Percentiles rank a stretch among this genome's conserved stretches.
phyloP scores from a whole-genome alignment of 2,797 vertebrate species.

The Mastacembelus armatus region DNA sequence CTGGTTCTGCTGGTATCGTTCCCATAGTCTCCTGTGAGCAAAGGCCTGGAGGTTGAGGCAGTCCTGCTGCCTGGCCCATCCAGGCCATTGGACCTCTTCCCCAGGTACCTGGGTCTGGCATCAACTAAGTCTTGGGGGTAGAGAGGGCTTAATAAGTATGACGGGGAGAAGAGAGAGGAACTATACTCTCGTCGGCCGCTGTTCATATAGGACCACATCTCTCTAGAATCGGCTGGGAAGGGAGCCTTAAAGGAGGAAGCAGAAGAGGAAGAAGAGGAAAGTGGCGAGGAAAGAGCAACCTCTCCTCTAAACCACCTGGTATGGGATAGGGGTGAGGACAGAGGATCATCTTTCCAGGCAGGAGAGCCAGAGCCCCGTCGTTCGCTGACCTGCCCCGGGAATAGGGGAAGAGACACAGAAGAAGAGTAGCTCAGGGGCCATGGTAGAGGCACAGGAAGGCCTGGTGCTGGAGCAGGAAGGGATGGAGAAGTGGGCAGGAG shows the following conservation, averaged over 20 bases:
- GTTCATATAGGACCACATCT: slow-evolving; percentile 82
- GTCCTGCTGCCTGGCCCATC: slow-evolving; percentile 80
- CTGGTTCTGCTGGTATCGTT: slow-evolving; percentile 73
- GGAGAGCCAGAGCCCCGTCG: slow-evolving; percentile 76
- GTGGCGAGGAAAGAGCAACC: slow-evolving; percentile 70
- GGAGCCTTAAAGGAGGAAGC: slow-evolving; percentile 80
- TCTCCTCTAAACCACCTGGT: slow-evolving; percentile 81
- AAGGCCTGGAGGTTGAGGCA: slow-evolving; percentile 70
- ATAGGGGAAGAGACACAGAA: slow-evolving; percentile 74
- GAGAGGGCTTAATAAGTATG: slow-evolving; percentile 76
- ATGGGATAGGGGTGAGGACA: slow-evolving; percentile 70
- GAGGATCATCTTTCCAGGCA: slow-evolving; percentile 81
- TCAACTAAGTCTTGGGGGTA: slow-evolving; percentile 79
- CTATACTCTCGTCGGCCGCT: slow-evolving; percentile 75
- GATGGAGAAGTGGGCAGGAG: slow-evolving; percentile 72
- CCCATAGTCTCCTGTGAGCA: slow-evolving; percentile 70
- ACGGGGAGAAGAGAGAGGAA: slow-evolving; percentile 75
- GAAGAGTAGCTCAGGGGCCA: slow-evolving; percentile 81
- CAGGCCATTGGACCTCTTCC: slow-evolving; percentile 82
- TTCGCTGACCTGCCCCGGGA: slow-evolving; percentile 75
- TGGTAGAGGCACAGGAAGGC: slow-evolving; percentile 73
- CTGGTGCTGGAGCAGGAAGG: slow-evolving; percentile 69
- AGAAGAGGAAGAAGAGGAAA: slow-evolving; percentile 73
- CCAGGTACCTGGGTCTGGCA: slow-evolving; percentile 74
- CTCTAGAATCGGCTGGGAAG: slow-evolving; percentile 78